Percentiles rank a stretch among this genome's conserved stretches.
phyloP scores from a whole-genome alignment of 2,888 invertebrate genomes.

The Mythimna loreyi region DNA sequence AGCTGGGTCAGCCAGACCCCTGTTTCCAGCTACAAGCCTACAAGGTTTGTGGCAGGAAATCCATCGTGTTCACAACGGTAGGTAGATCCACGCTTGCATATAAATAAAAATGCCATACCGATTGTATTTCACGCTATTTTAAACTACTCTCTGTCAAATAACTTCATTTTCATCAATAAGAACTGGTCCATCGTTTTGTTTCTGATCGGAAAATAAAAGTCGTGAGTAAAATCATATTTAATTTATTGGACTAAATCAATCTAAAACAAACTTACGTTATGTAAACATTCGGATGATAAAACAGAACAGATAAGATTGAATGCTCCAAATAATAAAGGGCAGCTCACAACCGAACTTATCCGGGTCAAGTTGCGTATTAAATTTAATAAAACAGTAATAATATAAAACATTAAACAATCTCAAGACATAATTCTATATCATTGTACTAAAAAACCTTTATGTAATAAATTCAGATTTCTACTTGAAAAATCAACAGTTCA shows the following conservation, averaged over 20 bases:
- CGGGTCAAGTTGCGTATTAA: background rate
- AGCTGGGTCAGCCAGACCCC: too few relatives aligned
- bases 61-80: too few relatives aligned
- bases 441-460: background rate
- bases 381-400: conserved; percentile 4
- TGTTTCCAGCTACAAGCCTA: too few relatives aligned
- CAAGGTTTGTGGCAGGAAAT: too few relatives aligned
- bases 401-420: background rate
- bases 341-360: background rate
- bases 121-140: too few relatives aligned
- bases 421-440: background rate
- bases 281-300: conserved; percentile 6
- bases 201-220: conserved; percentile 18
- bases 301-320: conserved; percentile 4
- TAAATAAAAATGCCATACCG: too few relatives aligned
- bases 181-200: background rate
- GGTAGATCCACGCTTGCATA: too few relatives aligned
- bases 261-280: background rate
- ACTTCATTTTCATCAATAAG: too few relatives aligned
- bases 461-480: conserved; percentile 1
- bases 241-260: conserved; percentile 6
- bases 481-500: conserved; percentile 12
- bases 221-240: conserved; percentile 3
- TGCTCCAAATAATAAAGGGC: conserved; percentile 11
- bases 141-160: too few relatives aligned